Conservation (phyloP, 2,797 vertebrate genomes). For the Eupleurogrammus muticus region DNA sequence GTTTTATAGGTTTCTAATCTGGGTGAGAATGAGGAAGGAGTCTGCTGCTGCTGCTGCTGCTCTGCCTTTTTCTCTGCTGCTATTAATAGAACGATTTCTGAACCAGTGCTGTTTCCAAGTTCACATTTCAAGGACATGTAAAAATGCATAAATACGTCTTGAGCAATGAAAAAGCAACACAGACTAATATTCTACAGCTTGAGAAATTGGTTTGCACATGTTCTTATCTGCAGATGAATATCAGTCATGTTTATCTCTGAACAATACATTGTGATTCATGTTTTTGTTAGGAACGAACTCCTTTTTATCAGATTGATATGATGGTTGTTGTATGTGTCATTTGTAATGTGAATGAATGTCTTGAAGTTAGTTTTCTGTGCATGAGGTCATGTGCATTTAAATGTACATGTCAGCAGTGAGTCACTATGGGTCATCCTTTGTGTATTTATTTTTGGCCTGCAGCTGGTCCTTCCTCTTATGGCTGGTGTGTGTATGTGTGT, state of each 20-base stretch:
- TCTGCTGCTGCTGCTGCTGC: conserved; percentile 21
- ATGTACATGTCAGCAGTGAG: conserved; percentile 70
- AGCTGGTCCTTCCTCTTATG: conserved; percentile 78
- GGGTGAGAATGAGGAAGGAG: conserved; percentile 55
- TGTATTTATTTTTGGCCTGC: conserved; percentile 78
- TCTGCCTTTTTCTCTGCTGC: conserved; percentile 38
- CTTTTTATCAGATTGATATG: neutral
- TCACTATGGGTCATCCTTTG: conserved; percentile 73
- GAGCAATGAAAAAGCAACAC: neutral
- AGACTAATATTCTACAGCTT: neutral
- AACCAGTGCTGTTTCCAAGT: conserved; percentile 46
- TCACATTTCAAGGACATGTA: conserved; percentile 45
- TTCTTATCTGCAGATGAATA: neutral
- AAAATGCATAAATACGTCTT: conserved; percentile 15
- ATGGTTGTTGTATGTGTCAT: neutral
- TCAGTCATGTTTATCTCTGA: neutral
- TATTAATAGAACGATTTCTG: conserved; percentile 66
- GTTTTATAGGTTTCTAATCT: conserved; percentile 57
- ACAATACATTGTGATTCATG: neutral
- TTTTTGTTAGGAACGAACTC: neutral
- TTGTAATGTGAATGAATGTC: conserved; percentile 2
- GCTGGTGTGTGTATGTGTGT: conserved; percentile 35
- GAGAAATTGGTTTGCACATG: neutral
- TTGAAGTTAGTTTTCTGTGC: conserved; percentile 16
- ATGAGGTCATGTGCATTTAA: conserved; percentile 47